Conservation (phyloP, 2,888 invertebrate genomes). For the Drosophila glabriapex region DNA sequence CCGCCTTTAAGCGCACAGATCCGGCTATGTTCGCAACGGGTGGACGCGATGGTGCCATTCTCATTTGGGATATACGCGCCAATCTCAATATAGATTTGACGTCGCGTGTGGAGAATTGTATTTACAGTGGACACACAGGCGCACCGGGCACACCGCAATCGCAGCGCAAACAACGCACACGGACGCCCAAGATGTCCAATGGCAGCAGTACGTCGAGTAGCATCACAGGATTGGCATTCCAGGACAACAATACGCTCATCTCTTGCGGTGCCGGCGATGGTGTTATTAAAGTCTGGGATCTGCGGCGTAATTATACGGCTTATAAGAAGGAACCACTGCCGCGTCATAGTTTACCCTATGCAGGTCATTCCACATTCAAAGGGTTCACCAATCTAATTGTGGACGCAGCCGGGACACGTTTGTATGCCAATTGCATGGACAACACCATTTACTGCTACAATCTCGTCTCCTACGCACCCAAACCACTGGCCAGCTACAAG, state of each 20-base stretch:
- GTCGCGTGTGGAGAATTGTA: conserved; percentile 90
- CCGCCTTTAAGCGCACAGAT: conserved; percentile 90
- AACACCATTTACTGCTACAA: conserved; percentile 94
- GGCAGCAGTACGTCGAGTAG: conserved; percentile 88
- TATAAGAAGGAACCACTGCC: conserved; percentile 90
- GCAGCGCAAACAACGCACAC: conserved; percentile 84
- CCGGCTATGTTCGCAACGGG: conserved; percentile 94
- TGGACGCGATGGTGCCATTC: conserved; percentile 93
- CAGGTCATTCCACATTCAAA: conserved; percentile 89
- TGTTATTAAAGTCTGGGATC: conserved; percentile 94
- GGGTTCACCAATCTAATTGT: conserved; percentile 93
- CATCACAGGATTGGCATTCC: conserved; percentile 94
- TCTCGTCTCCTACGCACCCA: conserved; percentile 88
- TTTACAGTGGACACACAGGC: conserved; percentile 86
- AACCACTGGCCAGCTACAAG: conserved; percentile 88
- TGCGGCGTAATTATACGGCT: conserved; percentile 91
- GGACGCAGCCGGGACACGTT: conserved; percentile 88
- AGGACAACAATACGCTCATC: conserved; percentile 91
- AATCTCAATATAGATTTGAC: conserved; percentile 85
- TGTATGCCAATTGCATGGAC: conserved; percentile 96
- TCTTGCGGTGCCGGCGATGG: conserved; percentile 96
- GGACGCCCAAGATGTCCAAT: conserved; percentile 85
- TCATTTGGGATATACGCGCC: conserved; percentile 93
- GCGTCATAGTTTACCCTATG: conserved; percentile 90
- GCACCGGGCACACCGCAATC: conserved; percentile 86